phyloP scores from a whole-genome alignment of 2,888 invertebrate genomes.

The Entomobrya proxima region DNA sequence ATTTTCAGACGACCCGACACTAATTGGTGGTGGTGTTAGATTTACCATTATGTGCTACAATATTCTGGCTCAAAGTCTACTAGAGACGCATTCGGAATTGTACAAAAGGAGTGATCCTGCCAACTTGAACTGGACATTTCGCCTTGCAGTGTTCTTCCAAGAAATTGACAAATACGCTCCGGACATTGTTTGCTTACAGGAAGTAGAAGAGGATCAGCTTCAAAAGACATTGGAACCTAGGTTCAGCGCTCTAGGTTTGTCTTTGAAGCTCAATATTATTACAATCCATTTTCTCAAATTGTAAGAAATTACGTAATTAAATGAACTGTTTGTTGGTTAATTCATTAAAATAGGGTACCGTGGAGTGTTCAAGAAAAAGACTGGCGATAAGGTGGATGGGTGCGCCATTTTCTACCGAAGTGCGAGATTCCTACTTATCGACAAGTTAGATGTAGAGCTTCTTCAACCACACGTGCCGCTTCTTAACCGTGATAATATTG shows the following conservation, averaged over 20 bases:
- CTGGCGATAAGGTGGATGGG: conserved; percentile 89
- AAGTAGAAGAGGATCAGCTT: conserved; percentile 89
- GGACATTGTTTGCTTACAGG: conserved; percentile 91
- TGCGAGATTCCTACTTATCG: conserved; percentile 83
- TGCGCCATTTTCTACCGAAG: conserved; percentile 91
- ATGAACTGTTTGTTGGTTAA: not conserved
- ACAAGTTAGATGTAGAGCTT: conserved; percentile 85
- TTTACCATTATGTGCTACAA: conserved; percentile 91
- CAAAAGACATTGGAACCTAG: conserved; percentile 80
- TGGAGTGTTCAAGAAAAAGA: conserved; percentile 89
- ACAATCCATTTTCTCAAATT: no score
- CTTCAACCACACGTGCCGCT: conserved; percentile 80
- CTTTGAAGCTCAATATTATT: no score
- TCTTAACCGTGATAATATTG: conserved; percentile 92
- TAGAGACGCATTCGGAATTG: conserved; percentile 85
- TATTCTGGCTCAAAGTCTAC: conserved; percentile 89
- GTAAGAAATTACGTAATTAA: not conserved
- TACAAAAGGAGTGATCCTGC: conserved; percentile 82
- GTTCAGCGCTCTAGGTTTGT: conserved; percentile 78
- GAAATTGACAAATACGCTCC: conserved; percentile 81
- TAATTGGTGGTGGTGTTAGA: conserved; percentile 65
- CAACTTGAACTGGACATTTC: conserved; percentile 84
- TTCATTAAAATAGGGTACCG: conserved; percentile 84
- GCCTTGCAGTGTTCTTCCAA: conserved; percentile 81
- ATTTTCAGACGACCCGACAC: conserved; percentile 49